Evolutionary conservation across 1,140 invertebrate genomes (phyloP), one percentile per base, ranked within the genome.

Genomic region (Ceratoteleas bidentatus): DNA sequence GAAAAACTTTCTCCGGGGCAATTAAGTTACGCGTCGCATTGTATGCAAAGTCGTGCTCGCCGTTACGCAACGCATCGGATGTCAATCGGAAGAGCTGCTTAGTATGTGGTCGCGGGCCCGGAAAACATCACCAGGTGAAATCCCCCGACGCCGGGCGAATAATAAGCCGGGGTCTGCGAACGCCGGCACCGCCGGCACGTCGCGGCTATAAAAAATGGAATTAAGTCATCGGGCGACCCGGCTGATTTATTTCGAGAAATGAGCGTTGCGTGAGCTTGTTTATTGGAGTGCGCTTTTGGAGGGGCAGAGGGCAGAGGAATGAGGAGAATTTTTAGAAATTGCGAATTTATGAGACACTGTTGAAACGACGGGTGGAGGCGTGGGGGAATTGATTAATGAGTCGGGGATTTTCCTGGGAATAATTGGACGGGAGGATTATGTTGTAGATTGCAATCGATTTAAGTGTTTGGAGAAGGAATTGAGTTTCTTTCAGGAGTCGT

Each of bases 91-190:
- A 73, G 79, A 72, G 34, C 15, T 43, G 40, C 47, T 81, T 76
- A 65, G 68, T 72, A 82, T 70, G 73, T 77, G 73, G 77, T 72
- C 62, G 11, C 47, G 56, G 53, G 68, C 47, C 68, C 80, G 80
- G 73, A 64, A 77, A 72, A 77, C 34, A 66, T 73, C 73, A 32
- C 53, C 50, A 77, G 73, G 80, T 68, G 80, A 82, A 82, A 82
- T 77, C 68, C n/a, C 24, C 9, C 38, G 62, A 72, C 54, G 68
- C 62, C 32, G 6, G 32, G 50, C 11, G 80, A 66, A 82, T 82
- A 74, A 52, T 73, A 82, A 82, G 36, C 45, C n/a, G n/a, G n/a
- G n/a, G n/a, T n/a, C n/a, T n/a, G n/a, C n/a, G n/a, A n/a, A n/a
- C n/a, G n/a, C n/a, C n/a, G n/a, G n/a, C n/a, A n/a, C n/a, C n/a